Evolutionary conservation across 2,888 invertebrate genomes (phyloP), one percentile per base, ranked within the genome.

Genomic region (Omphaloscelis lunosa): DNA sequence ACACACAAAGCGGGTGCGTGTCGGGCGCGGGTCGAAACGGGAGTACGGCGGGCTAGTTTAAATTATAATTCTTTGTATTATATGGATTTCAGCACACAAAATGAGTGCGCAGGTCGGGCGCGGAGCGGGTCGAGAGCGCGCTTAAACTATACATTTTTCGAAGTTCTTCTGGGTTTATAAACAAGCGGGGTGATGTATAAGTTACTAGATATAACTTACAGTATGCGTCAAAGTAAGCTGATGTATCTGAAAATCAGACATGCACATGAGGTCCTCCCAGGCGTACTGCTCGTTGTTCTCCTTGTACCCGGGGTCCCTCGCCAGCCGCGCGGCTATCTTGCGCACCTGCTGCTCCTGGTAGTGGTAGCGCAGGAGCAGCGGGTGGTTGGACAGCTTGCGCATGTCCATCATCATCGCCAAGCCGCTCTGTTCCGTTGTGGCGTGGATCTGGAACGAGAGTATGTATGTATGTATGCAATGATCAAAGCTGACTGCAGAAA

Each of bases 381-480:
- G 99, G 95, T 99, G 99, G 96, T 99, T 99, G 58, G 99, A 99
- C 39, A 98, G 97, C 94, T 99, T 99, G 4, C 99, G 97, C 95
- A 99, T 97, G 93, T 99, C 98, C 98, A 99, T 99, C 98, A 99
- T 98, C 97, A 99, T 98, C 0, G 98, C 97, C 92, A 98, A 97
- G 69, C 98, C 98, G 78, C 97, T 97, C 79, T 97, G 97, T 51
- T 97, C 97, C 3, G 94, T 95, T 41, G 97, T 97, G 2, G 97
- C 96, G 87, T 94, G 94, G 82, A 97, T 95, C 97, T 97, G 92
- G 48, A 71, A 34, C 5, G 4, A 20, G 1, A n/a, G n/a, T n/a
- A n/a, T n/a, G n/a, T n/a, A n/a, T n/a, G n/a, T n/a, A n/a, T n/a
- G 45, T 45, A 45, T 45, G 45, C 15, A 5, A 48, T 2, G 0